These are phyloP conservation scores for Micromussa lordhowensis DNA, from an alignment of 92 coral and sea anemone genomes.

Conservation along the genomic window DNA sequence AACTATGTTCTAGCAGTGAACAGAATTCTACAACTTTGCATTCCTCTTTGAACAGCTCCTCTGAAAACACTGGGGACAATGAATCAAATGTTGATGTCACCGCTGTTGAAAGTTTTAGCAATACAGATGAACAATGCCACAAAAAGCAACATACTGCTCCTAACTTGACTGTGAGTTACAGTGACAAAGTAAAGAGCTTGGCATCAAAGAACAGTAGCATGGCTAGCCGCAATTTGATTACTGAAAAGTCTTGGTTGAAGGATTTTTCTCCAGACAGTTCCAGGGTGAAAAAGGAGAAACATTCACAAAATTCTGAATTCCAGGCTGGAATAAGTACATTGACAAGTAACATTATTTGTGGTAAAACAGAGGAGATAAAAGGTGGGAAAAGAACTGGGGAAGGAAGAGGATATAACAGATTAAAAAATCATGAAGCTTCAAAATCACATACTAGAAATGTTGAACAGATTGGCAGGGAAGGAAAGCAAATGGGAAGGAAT, in stretches of 20 bases:
- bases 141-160: background rate
- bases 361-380: background rate
- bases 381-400: background rate
- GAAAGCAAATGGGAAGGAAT: constrained; percentile 17
- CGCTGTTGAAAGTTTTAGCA: background rate
- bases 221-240: background rate
- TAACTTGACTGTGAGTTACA: constrained; percentile 6
- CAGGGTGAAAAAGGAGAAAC: background rate
- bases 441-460: background rate
- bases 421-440: background rate
- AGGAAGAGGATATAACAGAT: background rate
- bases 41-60: background rate
- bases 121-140: background rate
- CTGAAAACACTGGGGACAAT: background rate
- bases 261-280: constrained; percentile 16
- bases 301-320: background rate
- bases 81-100: background rate
- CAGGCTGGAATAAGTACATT: background rate
- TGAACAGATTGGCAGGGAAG: constrained; percentile 1
- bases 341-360: background rate
- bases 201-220: background rate
- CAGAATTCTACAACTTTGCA: background rate
- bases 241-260: constrained; percentile 7
- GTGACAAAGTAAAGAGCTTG: constrained; percentile 31
- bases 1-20: background rate